Conservation (phyloP, 2,797 vertebrate genomes). For the Pipistrellus pygmaeus region DNA sequence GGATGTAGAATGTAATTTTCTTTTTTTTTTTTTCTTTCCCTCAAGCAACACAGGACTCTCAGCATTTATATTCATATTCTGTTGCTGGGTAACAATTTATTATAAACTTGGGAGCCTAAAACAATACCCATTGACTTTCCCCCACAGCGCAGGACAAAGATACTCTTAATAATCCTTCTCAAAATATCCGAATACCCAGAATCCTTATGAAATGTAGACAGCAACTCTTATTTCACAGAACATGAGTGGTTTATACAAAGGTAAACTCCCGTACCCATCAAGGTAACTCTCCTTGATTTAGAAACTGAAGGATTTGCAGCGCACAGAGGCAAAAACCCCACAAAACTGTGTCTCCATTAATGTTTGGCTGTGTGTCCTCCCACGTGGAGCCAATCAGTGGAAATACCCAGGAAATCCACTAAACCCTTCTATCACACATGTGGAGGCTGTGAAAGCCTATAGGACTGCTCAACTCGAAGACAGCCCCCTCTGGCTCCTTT, state of each 20-base stretch:
- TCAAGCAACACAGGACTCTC: background rate
- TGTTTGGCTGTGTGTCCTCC: background rate
- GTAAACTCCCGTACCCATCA: slow-evolving; percentile 14
- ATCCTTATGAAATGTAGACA: slow-evolving; percentile 78
- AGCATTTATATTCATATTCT: background rate
- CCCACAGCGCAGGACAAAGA: slow-evolving; percentile 73
- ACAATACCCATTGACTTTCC: background rate
- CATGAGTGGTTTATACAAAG: slow-evolving; percentile 78
- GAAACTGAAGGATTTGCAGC: background rate
- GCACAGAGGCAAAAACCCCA: background rate
- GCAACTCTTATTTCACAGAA: slow-evolving; percentile 72
- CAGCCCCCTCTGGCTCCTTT: background rate
- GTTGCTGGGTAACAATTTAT: background rate
- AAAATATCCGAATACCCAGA: slow-evolving; percentile 71
- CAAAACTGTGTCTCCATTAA: background rate
- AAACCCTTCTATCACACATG: background rate
- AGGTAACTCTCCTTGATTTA: background rate
- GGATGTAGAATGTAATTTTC: background rate
- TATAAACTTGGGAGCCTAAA: background rate
- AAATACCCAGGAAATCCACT: slow-evolving; percentile 18
- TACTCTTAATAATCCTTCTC: slow-evolving; percentile 73
- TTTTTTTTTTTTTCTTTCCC: too few species aligned
- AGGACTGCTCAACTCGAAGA: background rate
- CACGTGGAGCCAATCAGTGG: background rate
- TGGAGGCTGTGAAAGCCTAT: background rate